Base-by-base conservation (phyloP, 2,113 vertebrate species). In the Chauna torquata region DNA sequence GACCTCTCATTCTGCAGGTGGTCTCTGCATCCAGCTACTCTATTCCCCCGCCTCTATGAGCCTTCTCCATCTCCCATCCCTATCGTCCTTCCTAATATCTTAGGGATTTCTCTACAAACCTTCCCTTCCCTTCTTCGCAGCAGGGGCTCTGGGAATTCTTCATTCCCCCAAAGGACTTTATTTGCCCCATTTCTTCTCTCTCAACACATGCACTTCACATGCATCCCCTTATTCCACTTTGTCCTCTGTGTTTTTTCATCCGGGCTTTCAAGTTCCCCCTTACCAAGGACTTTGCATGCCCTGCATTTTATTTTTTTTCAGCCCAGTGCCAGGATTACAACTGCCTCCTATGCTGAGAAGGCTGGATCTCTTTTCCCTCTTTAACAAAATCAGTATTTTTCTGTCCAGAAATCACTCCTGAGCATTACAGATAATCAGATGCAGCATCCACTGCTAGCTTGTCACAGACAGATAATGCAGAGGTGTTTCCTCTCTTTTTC, bases 11-110 rank as follows among this genome's bases (percentile, higher is more conserved):
- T 17, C 74, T 59, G 47, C 62, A 76, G 38, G 9, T 77, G 40
- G 27, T 28, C 15, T 61, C 75, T 36, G 28, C 54, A 77, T 19
- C 25, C 62, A 55, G n/a, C 49, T 47, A 45, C 50, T 76, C 61
- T 16, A 12, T 19, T 45, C 44, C 61, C 40, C 86, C 0, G 0
- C 8, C 22, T 11, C 32, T 2, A 0, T 15, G 22, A 16, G 9
- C 42, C 0, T 81, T 66, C 54, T 57, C 34, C 3, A 4, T 65
- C 62, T 65, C 27, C 61, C 38, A 50, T 3, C 8, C 25, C 59
- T 40, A 42, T 22, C 36, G 30, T 50, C n/a, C 72, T 3, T 72
- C 8, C 20, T 3, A 1, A 3, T 5, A 58, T 54, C 54, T 75
- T 59, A 38, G 10, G 24, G 50, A 75, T 66, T 85, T 85, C 16